These are phyloP conservation scores for Amblyteles armatorius DNA, from an alignment of 2,888 invertebrate genomes.

Conservation along the genomic window DNA sequence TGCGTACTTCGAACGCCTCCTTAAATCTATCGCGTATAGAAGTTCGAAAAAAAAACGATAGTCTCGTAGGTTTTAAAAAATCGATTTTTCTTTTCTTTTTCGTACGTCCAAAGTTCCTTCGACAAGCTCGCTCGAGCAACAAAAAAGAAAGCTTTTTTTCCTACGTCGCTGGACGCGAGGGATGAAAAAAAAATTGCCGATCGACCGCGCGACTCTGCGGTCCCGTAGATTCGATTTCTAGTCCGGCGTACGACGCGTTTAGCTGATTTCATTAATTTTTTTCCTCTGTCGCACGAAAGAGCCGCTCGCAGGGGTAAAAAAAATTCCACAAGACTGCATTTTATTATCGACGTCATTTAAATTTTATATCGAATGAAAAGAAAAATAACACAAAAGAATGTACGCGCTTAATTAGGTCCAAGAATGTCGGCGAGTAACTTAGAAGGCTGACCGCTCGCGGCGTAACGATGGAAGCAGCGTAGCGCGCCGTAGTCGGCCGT, in stretches of 20 bases:
- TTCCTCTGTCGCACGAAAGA: not conserved
- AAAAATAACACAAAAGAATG: constrained; percentile 3
- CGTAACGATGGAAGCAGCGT: constrained; percentile 19
- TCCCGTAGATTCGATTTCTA: constrained; percentile 71
- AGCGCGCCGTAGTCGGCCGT: too few relatives aligned
- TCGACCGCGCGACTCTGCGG: not conserved
- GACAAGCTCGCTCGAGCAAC: not conserved
- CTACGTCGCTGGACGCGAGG: not conserved
- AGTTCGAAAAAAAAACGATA: not conserved
- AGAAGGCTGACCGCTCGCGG: not conserved
- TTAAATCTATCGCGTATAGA: not conserved
- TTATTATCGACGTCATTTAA: constrained; percentile 46
- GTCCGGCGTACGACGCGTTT: constrained; percentile 65
- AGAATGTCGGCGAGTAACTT: not conserved
- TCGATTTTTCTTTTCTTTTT: not conserved
- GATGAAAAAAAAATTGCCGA: constrained; percentile 18
- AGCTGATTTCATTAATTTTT: not conserved
- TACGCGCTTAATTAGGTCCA: not conserved
- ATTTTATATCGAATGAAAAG: constrained; percentile 8
- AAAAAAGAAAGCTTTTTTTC: constrained; percentile 11
- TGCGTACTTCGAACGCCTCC: not conserved
- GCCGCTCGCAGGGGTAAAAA: constrained; percentile 5
- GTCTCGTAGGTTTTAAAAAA: not conserved
- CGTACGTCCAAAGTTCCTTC: constrained; percentile 1
- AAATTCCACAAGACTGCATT: constrained; percentile 58